Evolutionary conservation across 2,888 invertebrate genomes (phyloP), one percentile per base, ranked within the genome.

Genomic region (Alloplasta piceator): DNA sequence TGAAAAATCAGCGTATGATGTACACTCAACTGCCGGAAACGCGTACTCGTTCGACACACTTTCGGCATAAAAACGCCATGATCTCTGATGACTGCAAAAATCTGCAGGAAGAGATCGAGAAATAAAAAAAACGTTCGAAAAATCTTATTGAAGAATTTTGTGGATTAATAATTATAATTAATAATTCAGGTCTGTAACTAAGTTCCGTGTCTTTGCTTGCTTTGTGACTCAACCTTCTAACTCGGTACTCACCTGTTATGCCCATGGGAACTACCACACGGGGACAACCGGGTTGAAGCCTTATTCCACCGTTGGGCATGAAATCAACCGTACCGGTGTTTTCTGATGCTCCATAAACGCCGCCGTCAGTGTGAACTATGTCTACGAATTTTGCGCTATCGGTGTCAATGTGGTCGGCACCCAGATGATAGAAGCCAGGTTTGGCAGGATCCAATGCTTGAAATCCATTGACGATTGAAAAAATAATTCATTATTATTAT

Each of bases 201-300:
- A 26, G 26, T 26, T 26, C 26, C 26, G 26, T 26, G 26, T 3
- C 1, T 26, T 26, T 3, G 26, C 3, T 26, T 26, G 26, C 26
- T 26, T 26, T 26, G 26, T 26, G 3, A 26, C 26, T 26, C 26
- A 3, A 26, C 26, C 26, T 26, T 26, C 26, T 26, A 26, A 3
- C 26, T 26, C 26, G 26, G 26, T 26, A 26, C 26, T 26, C 26
- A 26, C 26, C 26, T 26, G 1, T 26, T 26, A n/a, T n/a, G n/a
- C n/a, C n/a, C n/a, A n/a, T n/a, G n/a, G n/a, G n/a, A n/a, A n/a
- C n/a, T n/a, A n/a, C n/a, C n/a, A n/a, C n/a, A n/a, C n/a, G n/a
- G n/a, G n/a, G n/a, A 74, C 90, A 90, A 9, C 88, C 89, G 0
- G 90, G 90, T 36, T 90, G 90, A 1, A 87, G 85, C 52, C 87